A percentile compares a stretch with the other conserved stretches of the same genome.
phyloP scores from a whole-genome alignment of 2,113 vertebrate species.

The Oophaga pumilio region DNA sequence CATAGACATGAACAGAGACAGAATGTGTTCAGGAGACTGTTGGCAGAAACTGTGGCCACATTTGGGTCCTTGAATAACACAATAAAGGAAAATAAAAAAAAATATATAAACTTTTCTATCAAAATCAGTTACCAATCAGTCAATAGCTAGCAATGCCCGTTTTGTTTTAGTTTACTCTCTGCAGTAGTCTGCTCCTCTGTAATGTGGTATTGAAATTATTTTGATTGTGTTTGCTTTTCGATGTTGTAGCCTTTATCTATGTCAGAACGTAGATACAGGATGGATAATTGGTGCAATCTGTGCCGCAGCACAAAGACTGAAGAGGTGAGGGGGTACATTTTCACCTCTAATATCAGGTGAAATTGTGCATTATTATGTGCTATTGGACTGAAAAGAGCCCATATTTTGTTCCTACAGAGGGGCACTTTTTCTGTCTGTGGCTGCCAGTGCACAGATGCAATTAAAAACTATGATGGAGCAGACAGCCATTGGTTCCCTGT shows the following conservation, averaged over 20 bases:
- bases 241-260: background rate
- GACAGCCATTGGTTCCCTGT: too few relatives aligned
- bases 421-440: too few relatives aligned
- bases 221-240: background rate
- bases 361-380: too few relatives aligned
- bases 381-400: too few relatives aligned
- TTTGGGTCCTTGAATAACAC: background rate
- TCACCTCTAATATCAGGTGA: too few relatives aligned
- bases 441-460: too few relatives aligned
- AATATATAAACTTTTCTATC: background rate
- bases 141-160: background rate
- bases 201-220: background rate
- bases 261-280: too few relatives aligned
- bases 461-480: too few relatives aligned
- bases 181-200: background rate
- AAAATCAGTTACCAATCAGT: background rate
- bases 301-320: too few relatives aligned
- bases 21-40: background rate
- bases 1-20: slow-evolving; percentile 8
- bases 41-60: background rate
- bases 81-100: background rate
- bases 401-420: too few relatives aligned
- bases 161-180: background rate
- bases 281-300: too few relatives aligned
- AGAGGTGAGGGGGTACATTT: too few relatives aligned